Conservation (phyloP, 2,797 vertebrate genomes). For the Pagetopsis macropterus region DNA sequence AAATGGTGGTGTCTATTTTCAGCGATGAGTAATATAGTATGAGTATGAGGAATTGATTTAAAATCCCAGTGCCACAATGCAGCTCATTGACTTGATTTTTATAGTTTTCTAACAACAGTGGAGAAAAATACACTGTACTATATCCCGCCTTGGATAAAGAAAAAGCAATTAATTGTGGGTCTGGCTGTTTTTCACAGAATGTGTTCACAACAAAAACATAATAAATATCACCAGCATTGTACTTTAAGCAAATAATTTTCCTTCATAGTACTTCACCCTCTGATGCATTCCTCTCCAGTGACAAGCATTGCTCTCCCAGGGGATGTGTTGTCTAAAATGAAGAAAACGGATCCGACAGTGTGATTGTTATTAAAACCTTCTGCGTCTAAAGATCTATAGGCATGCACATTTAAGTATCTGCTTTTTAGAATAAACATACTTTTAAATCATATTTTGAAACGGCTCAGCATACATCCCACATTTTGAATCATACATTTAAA, state of each 20-base stretch:
- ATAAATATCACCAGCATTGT: not conserved
- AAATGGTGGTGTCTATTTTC: not conserved
- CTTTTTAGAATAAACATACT: constrained; percentile 13
- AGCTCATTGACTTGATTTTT: not conserved
- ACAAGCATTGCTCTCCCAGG: constrained; percentile 2
- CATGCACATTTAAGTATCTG: not conserved
- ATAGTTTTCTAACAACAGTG: not conserved
- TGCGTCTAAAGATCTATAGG: not conserved
- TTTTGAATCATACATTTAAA: constrained; percentile 25
- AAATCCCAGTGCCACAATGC: not conserved
- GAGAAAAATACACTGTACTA: not conserved
- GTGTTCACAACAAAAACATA: not conserved
- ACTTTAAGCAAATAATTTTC: constrained; percentile 1
- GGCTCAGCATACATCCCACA: constrained; percentile 12
- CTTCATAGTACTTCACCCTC: not conserved
- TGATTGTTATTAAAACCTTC: constrained; percentile 8
- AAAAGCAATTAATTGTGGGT: not conserved
- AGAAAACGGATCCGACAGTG: constrained; percentile 7
- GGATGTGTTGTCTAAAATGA: constrained; percentile 13
- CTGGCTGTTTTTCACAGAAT: not conserved
- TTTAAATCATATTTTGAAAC: constrained; percentile 22
- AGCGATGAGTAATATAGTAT: too few species aligned
- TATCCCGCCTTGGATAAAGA: not conserved
- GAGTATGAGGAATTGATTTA: not conserved
- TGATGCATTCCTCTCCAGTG: constrained; percentile 9